Percentiles rank a stretch among this genome's conserved stretches.
These are phyloP conservation scores for Leptonema lineaticorne DNA, from an alignment of 1,140 invertebrate genomes.

Conservation along the genomic window DNA sequence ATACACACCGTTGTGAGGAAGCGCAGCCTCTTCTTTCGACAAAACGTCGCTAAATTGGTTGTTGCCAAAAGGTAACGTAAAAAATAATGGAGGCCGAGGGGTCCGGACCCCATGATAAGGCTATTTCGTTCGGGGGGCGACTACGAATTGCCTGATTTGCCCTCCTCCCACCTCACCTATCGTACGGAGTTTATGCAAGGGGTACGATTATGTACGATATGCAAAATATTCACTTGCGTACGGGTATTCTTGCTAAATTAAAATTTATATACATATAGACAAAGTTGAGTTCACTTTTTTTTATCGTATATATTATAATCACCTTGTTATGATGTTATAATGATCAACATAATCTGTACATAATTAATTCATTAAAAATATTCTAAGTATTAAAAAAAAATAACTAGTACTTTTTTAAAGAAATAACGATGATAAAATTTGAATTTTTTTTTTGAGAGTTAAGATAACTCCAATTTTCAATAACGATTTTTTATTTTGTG, in stretches of 20 bases:
- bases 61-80: conserved; percentile 30
- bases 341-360: too few relatives aligned
- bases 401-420: too few relatives aligned
- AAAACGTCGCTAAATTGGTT: conserved; percentile 30
- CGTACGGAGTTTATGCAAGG: not conserved
- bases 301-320: too few relatives aligned
- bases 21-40: conserved; percentile 10
- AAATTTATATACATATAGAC: conserved; percentile 1
- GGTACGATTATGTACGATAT: conserved; percentile 9
- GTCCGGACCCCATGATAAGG: conserved; percentile 17
- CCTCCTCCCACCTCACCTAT: too few relatives aligned
- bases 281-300: not conserved
- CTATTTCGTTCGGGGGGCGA: conserved; percentile 4
- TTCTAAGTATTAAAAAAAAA: too few relatives aligned
- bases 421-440: too few relatives aligned
- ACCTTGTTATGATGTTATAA: too few relatives aligned
- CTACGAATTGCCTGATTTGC: conserved; percentile 31
- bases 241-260: not conserved
- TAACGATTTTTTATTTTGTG: too few relatives aligned
- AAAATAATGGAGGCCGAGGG: conserved; percentile 22
- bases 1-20: too few relatives aligned
- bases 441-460: too few relatives aligned
- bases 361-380: too few relatives aligned
- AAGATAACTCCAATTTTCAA: too few relatives aligned
- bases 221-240: conserved; percentile 21